Percentiles rank a stretch among this genome's conserved stretches.
Evolutionary conservation across 2,113 vertebrate genomes (phyloP).

Genomic region (Formicarius rufipectus): DNA sequence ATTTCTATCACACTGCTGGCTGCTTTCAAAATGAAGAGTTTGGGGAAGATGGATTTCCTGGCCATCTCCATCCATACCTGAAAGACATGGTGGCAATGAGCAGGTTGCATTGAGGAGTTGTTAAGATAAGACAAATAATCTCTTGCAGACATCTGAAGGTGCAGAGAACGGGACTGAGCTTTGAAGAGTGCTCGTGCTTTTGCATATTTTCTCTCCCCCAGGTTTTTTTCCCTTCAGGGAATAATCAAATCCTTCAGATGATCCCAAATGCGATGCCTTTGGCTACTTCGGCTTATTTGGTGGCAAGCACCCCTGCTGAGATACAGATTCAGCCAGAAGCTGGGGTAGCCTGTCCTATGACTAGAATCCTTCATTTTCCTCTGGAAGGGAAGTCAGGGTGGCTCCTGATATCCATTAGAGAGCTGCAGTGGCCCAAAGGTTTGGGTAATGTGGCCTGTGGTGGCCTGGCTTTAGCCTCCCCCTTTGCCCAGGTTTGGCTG

Average conservation of each 20-base stretch:
- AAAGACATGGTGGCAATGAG: fast-evolving
- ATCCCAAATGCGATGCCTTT: neutral
- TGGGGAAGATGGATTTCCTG: neutral
- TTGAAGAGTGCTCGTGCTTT: neutral
- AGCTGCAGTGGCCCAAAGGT: neutral
- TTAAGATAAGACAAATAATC: neutral
- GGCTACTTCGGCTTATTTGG: fast-evolving
- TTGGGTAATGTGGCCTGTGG: neutral
- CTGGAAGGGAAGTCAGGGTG: neutral
- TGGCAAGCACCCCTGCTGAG: fast-evolving
- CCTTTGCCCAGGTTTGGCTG: neutral
- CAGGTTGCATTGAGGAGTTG: neutral
- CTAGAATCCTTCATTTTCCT: neutral
- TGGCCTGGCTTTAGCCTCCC: neutral
- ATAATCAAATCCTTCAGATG: neutral
- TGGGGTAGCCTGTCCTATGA: neutral
- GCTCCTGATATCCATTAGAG: neutral
- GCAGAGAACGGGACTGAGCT: neutral
- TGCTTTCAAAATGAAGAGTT: neutral
- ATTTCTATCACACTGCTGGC: neutral
- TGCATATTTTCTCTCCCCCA: neutral
- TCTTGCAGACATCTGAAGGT: neutral
- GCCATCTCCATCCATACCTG: neutral
- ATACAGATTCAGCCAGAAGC: neutral
- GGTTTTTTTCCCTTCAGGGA: neutral